Evolutionary conservation across 1,140 invertebrate genomes (phyloP).

Genomic region (Melipona quadrifasciata): DNA sequence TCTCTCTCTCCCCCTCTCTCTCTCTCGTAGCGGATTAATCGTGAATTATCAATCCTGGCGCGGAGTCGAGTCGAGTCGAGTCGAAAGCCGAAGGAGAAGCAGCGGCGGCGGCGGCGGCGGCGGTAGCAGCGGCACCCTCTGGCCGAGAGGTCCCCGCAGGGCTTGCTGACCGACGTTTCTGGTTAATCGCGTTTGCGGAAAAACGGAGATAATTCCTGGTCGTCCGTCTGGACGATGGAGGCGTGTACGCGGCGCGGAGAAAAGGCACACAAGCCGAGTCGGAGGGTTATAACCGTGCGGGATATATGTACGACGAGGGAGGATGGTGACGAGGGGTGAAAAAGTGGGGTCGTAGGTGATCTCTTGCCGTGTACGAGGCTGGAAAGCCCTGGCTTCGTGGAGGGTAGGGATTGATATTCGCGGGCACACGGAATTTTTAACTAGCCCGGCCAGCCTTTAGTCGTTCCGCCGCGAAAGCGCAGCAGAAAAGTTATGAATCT

Average conservation of each 20-base stretch:
- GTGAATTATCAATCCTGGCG: constrained; percentile 66
- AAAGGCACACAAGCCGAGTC: constrained; percentile 53
- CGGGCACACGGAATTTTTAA: constrained; percentile 80
- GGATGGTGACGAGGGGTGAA: constrained; percentile 34
- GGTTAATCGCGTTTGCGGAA: constrained; percentile 79
- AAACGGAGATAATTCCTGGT: constrained; percentile 78
- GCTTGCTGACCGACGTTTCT: constrained; percentile 71
- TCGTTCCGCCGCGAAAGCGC: constrained; percentile 72
- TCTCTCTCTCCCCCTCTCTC: neutral
- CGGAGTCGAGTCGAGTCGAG: constrained; percentile 49
- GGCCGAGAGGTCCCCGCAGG: constrained; percentile 51
- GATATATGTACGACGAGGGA: constrained; percentile 7
- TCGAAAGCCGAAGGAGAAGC: constrained; percentile 63
- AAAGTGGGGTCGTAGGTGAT: constrained; percentile 62
- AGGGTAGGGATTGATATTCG: constrained; percentile 75
- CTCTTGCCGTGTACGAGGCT: constrained; percentile 40
- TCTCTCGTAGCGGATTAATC: constrained; percentile 63
- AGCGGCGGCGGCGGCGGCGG: constrained; percentile 58
- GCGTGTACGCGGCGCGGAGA: constrained; percentile 62
- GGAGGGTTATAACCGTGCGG: constrained; percentile 56
- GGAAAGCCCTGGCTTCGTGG: constrained; percentile 13
- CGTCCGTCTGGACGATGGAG: constrained; percentile 71
- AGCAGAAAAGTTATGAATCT: constrained; percentile 81
- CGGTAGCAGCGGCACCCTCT: constrained; percentile 54
- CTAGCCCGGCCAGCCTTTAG: constrained; percentile 72